Evolutionary conservation across 2,113 vertebrate species (phyloP), one percentile per base, ranked within the genome.

Genomic region (Loxodonta africana): DNA sequence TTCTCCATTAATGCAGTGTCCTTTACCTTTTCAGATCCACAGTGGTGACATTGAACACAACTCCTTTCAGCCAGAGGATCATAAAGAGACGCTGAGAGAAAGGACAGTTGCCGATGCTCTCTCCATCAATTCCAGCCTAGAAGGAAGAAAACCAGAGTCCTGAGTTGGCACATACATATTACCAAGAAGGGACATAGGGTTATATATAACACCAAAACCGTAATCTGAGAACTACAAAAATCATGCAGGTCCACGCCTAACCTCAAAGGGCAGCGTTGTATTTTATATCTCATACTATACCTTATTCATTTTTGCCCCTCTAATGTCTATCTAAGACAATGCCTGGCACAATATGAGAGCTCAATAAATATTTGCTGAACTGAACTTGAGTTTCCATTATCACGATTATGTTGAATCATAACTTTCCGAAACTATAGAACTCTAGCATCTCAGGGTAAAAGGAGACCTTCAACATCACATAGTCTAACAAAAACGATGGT

Each of bases 11-110:
- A 81, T 0, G 6, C 0, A 1, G 8, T 44, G 33, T 25, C 33
- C 23, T 87, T 98, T 99, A 99, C 99, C 99, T 99, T 98, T 99
- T 99, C 96, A 99, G 98, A 96, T 99, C 99, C 65, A 99, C 99
- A 3, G 99, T 99, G 97, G 99, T 99, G 96, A 99, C 99, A 0
- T 99, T 99, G 98, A 99, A 99, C 89, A 99, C 99, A 1, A 99
- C 99, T 15, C 99, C 99, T 98, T 99, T 99, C 89, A 99, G 99
- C 99, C 99, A 99, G 74, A 99, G 99, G 97, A 99, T 99, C 99
- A 99, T 99, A 96, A 99, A 99, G 95, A 99, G 99, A 30, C 99
- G 99, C 96, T 99, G 99, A 86, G 99, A 99, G 98, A 99, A 99
- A 0, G 99, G 99, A 97, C 99, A 99, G 98, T 99, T 99, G 91